Conservation (phyloP, 2,113 vertebrate genomes). For the Tautogolabrus adspersus region DNA sequence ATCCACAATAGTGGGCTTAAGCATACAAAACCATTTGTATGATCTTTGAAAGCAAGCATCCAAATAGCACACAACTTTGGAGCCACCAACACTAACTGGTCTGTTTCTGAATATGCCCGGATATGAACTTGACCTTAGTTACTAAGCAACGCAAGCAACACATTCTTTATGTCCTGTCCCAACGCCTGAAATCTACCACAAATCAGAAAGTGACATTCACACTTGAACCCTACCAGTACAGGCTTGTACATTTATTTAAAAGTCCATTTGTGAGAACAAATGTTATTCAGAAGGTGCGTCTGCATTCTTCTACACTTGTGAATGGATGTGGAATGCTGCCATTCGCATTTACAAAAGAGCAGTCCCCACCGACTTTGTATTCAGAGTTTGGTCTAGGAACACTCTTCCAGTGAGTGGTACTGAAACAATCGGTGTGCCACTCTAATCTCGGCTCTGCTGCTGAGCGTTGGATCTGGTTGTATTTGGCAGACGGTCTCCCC, state of each 20-base stretch:
- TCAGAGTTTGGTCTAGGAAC: slow-evolving; percentile 57
- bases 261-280: slow-evolving; percentile 14
- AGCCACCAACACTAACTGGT: slow-evolving; percentile 28
- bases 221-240: not conserved
- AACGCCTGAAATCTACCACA: not conserved
- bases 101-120: slow-evolving; percentile 43
- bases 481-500: slow-evolving; percentile 60
- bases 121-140: slow-evolving; percentile 56
- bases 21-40: slow-evolving; percentile 13
- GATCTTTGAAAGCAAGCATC: slow-evolving; percentile 27
- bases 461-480: slow-evolving; percentile 60
- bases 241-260: not conserved
- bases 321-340: slow-evolving; percentile 53
- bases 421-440: slow-evolving; percentile 66
- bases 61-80: slow-evolving; percentile 24
- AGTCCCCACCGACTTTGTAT: slow-evolving; percentile 45
- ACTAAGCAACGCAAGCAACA: slow-evolving; percentile 52
- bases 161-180: slow-evolving; percentile 28
- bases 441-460: slow-evolving; percentile 68
- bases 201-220: slow-evolving; percentile 27
- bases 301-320: slow-evolving; percentile 34
- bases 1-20: slow-evolving; percentile 13
- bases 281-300: slow-evolving; percentile 1
- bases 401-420: slow-evolving; percentile 65
- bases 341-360: slow-evolving; percentile 54